Evolutionary conservation across 2,113 vertebrate genomes (phyloP), one percentile per base, ranked within the genome.

Genomic region (Guaruba guarouba): DNA sequence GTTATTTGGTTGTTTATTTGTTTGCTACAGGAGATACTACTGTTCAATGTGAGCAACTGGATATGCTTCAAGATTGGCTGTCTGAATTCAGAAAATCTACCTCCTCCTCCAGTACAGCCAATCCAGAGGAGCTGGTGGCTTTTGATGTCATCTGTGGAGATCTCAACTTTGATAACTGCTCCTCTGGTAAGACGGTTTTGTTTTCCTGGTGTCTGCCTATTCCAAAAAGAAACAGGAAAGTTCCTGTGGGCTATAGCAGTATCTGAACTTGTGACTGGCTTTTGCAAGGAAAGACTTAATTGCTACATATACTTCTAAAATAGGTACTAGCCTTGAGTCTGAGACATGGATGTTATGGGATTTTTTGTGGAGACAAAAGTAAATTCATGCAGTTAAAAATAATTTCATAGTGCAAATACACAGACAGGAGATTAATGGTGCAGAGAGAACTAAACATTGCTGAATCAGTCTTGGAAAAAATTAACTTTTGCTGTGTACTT

Each of bases 121-220:
- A 99, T 98, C 98, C 99, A 92, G 99, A 99, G 97, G 99, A 99
- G 97, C 98, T 99, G 98, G 99, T 99, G 98, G 99, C 98, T 52
- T 99, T 99, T 76, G 99, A 99, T 29, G 98, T 99, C 19, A 92
- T 99, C 93, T 98, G 99, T 17, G 99, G 99, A 97, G 99, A 99
- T 98, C 97, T 99, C 93, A 99, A 99, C 97, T 99, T 99, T 5
- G 99, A 99, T 98, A 99, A 99, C 98, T 99, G 99, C 97, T 99
- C 99, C 62, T 99, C 99, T 74, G 99, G 99, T 99, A 95, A 97
- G 96, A 46, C 4, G 7, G 11, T 46, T 85, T 94, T 23, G 33
- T 88, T 66, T 74, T 78, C 39, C 61, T 75, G 19, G 9, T 41
- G 20, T 61, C 55, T 44, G 3, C 27, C 19, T 55, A 6, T 52